These are phyloP conservation scores for Oryzias dopingdopingensis DNA, from an alignment of 2,797 vertebrate species.

Conservation along the genomic window DNA sequence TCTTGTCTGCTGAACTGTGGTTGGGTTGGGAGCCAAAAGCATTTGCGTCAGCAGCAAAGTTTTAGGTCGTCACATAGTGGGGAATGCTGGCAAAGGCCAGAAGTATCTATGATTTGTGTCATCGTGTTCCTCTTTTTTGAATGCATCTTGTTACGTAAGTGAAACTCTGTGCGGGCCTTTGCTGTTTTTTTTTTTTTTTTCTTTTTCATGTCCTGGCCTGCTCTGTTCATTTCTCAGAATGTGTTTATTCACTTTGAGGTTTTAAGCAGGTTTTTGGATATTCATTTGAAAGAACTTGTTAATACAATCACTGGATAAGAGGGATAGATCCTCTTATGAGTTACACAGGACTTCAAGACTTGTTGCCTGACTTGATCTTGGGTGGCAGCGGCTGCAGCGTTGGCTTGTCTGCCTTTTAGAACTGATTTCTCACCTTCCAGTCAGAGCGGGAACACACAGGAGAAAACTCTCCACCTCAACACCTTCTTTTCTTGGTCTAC, in stretches of 20 bases:
- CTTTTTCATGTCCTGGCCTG: constrained; percentile 15
- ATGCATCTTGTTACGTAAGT: constrained; percentile 31
- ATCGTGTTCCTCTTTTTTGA: constrained; percentile 21
- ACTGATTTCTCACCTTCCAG: constrained; percentile 68
- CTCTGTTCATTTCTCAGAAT: constrained; percentile 22
- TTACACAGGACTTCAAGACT: constrained; percentile 57
- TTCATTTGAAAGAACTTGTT: too few relatives aligned
- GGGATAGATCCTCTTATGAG: too few relatives aligned
- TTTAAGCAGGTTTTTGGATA: too few relatives aligned
- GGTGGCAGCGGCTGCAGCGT: constrained; percentile 67
- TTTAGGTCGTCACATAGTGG: constrained; percentile 30
- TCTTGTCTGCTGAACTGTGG: constrained; percentile 31
- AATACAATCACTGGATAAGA: too few relatives aligned
- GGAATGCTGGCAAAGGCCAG: constrained; percentile 15
- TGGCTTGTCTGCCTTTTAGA: constrained; percentile 71
- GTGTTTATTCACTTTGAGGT: constrained; percentile 9
- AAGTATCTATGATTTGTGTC: constrained; percentile 35
- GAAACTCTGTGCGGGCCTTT: constrained; percentile 7
- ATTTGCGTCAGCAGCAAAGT: constrained; percentile 49
- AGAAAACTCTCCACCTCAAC: constrained; percentile 49
- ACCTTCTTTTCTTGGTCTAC: constrained; percentile 31
- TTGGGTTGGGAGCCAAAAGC: constrained; percentile 34
- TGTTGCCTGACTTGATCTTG: constrained; percentile 65
- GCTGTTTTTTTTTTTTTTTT: constrained; percentile 18
- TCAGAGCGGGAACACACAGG: constrained; percentile 60